These are phyloP conservation scores for Babylonia areolata DNA, from an alignment of 1,140 invertebrate species.

Conservation along the genomic window DNA sequence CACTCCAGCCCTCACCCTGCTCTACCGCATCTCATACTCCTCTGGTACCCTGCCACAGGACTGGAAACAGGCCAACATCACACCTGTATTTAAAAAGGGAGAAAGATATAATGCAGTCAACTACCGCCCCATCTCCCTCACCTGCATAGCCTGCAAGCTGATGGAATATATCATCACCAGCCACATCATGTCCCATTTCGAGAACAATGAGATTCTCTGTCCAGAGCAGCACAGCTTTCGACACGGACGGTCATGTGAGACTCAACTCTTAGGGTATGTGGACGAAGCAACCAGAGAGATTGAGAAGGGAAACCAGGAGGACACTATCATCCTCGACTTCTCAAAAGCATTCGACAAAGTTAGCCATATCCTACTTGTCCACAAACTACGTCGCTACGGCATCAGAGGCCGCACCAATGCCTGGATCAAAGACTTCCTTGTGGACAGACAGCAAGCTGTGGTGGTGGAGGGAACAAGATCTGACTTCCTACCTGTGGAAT, in stretches of 20 bases:
- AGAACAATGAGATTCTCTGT: slow-evolving; percentile 45
- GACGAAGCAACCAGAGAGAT: slow-evolving; percentile 30
- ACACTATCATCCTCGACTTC: slow-evolving; percentile 48
- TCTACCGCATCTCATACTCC: slow-evolving; percentile 41
- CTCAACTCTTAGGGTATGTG: slow-evolving; percentile 43
- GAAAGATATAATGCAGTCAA: slow-evolving; percentile 47
- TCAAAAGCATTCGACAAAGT: slow-evolving; percentile 59
- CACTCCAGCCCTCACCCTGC: slow-evolving; percentile 31
- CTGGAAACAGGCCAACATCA: slow-evolving; percentile 49
- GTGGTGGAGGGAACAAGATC: slow-evolving; percentile 46
- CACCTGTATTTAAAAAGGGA: slow-evolving; percentile 48
- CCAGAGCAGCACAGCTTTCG: slow-evolving; percentile 48
- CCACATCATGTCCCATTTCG: slow-evolving; percentile 41
- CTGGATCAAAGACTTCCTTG: slow-evolving; percentile 47
- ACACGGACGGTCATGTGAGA: slow-evolving; percentile 39
- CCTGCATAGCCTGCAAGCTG: slow-evolving; percentile 54
- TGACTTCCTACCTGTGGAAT: slow-evolving; percentile 18
- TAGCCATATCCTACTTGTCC: slow-evolving; percentile 37
- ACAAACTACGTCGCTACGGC: slow-evolving; percentile 45
- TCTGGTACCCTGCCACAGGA: slow-evolving; percentile 33
- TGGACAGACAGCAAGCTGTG: slow-evolving; percentile 37
- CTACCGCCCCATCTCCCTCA: slow-evolving; percentile 53
- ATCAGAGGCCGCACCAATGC: slow-evolving; percentile 35
- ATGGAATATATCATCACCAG: slow-evolving; percentile 52
- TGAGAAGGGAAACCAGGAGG: slow-evolving; percentile 34